Conservation (phyloP, 2,797 vertebrate species). For the Oreochromis grahami region DNA sequence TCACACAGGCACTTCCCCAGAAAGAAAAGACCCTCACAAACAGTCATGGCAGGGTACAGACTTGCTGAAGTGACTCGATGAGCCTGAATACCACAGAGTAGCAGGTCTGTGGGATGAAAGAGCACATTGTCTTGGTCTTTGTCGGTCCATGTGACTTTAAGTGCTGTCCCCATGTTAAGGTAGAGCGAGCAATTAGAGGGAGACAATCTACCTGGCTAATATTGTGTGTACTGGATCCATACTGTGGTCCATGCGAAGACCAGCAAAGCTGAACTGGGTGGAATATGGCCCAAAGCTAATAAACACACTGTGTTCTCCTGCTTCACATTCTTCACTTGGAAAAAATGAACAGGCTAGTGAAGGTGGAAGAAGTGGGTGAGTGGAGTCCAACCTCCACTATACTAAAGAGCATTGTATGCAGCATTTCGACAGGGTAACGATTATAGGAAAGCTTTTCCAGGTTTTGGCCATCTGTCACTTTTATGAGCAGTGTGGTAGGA, state of each 20-base stretch:
- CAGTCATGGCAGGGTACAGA: conserved; percentile 42
- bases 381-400: conserved; percentile 32
- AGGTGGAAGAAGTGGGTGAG: conserved; percentile 59
- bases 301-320: conserved; percentile 52
- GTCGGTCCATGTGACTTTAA: conserved; percentile 54
- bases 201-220: conserved; percentile 60
- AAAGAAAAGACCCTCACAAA: conserved; percentile 62
- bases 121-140: conserved; percentile 61
- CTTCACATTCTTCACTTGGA: conserved; percentile 64
- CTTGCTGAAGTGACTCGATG: conserved; percentile 59
- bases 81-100: conserved; percentile 62
- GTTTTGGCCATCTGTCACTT: conserved; percentile 80
- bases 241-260: conserved; percentile 53
- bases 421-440: conserved; percentile 56
- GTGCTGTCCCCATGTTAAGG: conserved; percentile 55
- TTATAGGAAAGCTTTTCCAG: conserved; percentile 74
- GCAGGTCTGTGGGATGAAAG: conserved; percentile 65
- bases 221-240: conserved; percentile 47
- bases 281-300: conserved; percentile 66
- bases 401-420: conserved; percentile 67
- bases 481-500: conserved; percentile 77
- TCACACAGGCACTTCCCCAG: conserved; percentile 75
- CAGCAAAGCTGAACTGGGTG: conserved; percentile 55
- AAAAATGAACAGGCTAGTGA: conserved; percentile 64
- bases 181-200: conserved; percentile 43